phyloP scores from a whole-genome alignment of 1,140 invertebrate species.

The Tetramorium alpestre region DNA sequence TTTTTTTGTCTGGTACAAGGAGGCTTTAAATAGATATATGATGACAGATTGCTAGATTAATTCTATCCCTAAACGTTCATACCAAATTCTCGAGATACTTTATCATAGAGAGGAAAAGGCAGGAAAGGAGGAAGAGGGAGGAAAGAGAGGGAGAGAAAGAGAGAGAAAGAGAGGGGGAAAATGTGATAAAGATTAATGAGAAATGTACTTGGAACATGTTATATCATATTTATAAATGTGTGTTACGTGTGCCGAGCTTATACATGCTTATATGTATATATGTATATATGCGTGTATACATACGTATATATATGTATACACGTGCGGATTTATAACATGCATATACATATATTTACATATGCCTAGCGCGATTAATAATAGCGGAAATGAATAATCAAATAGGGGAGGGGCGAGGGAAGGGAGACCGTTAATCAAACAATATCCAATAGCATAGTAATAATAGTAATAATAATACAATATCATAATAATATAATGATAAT shows the following conservation, averaged over 20 bases:
- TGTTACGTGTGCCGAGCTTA: slow-evolving; percentile 61
- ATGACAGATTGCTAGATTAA: slow-evolving; percentile 75
- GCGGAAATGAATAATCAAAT: slow-evolving; percentile 79
- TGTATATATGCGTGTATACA: slow-evolving; percentile 69
- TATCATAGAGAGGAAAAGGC: not conserved
- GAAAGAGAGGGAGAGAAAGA: not conserved
- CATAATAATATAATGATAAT: slow-evolving; percentile 70
- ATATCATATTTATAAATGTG: slow-evolving; percentile 74
- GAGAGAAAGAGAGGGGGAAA: slow-evolving; percentile 3
- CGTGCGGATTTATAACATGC: slow-evolving; percentile 58
- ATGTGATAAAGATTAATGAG: slow-evolving; percentile 55
- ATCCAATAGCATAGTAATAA: slow-evolving; percentile 72
- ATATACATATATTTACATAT: slow-evolving; percentile 75
- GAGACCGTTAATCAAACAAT: slow-evolving; percentile 81
- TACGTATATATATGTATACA: slow-evolving; percentile 67
- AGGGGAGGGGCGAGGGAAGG: slow-evolving; percentile 44
- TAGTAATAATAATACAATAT: slow-evolving; percentile 70
- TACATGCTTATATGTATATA: slow-evolving; percentile 49
- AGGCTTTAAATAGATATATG: slow-evolving; percentile 79
- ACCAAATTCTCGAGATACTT: slow-evolving; percentile 57
- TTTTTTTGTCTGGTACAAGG: slow-evolving; percentile 62
- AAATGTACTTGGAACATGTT: slow-evolving; percentile 66
- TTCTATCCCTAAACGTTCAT: slow-evolving; percentile 73
- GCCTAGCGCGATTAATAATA: slow-evolving; percentile 77
- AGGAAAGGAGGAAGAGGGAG: not conserved